These are phyloP conservation scores for Chlorops oryzae DNA, from an alignment of 1,140 invertebrate genomes.

Conservation along the genomic window DNA sequence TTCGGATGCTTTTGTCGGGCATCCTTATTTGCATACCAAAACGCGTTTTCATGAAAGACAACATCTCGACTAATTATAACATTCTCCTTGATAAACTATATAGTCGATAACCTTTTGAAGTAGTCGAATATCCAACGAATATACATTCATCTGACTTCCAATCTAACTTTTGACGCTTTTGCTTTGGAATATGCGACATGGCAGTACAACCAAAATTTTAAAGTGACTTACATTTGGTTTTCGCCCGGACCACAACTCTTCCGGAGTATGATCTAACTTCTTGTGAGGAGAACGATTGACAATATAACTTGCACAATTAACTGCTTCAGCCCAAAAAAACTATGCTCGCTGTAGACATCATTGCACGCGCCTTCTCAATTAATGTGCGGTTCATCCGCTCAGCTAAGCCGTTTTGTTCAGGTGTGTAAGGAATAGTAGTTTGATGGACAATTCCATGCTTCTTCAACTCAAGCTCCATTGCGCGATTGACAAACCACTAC, in stretches of 20 bases:
- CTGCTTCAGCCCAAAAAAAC: slow-evolving; percentile 50
- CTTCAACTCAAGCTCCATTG: slow-evolving; percentile 2
- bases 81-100: slow-evolving; percentile 27
- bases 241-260: slow-evolving; percentile 27
- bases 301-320: slow-evolving; percentile 44
- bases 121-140: slow-evolving; percentile 47
- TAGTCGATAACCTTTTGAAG: slow-evolving; percentile 45
- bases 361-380: slow-evolving; percentile 24
- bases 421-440: slow-evolving; percentile 26
- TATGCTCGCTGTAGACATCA: slow-evolving; percentile 39
- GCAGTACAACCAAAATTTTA: slow-evolving; percentile 45
- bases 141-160: slow-evolving; percentile 30
- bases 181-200: slow-evolving; percentile 40
- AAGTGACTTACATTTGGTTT: slow-evolving; percentile 26
- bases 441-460: slow-evolving; percentile 19
- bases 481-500: slow-evolving; percentile 24
- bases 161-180: slow-evolving; percentile 39
- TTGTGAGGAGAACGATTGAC: slow-evolving; percentile 39
- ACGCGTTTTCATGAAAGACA: slow-evolving; percentile 26
- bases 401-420: slow-evolving; percentile 34
- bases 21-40: too few species aligned
- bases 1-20: too few species aligned
- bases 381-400: slow-evolving; percentile 33
- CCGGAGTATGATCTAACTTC: slow-evolving; percentile 16
- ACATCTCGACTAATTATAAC: slow-evolving; percentile 32